Evolutionary conservation across 92 coral and sea anemone species (phyloP).

Genomic region (Phenganax subtilis): DNA sequence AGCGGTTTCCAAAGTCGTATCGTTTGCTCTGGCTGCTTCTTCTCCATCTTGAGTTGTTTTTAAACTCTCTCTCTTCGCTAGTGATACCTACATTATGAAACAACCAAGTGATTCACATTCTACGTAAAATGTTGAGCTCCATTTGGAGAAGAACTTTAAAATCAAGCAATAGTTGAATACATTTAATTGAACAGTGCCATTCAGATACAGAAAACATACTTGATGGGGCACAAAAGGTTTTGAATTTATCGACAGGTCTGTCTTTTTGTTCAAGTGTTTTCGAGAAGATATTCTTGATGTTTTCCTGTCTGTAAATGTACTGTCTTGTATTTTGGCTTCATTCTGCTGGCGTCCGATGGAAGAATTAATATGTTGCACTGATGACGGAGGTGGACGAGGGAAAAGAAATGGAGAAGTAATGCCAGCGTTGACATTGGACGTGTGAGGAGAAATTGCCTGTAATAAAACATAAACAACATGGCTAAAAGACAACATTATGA

Average conservation of each 20-base stretch:
- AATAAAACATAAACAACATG: neutral
- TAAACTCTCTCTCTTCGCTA: neutral
- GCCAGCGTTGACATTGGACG: neutral
- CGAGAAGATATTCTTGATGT: neutral
- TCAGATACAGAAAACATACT: constrained; percentile 6
- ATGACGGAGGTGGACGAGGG: neutral
- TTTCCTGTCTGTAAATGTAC: neutral
- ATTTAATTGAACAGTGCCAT: too few relatives aligned
- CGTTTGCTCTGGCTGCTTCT: neutral
- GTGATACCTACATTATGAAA: constrained; percentile 4
- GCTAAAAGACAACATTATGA: neutral
- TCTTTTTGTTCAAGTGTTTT: neutral
- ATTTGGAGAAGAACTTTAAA: too few relatives aligned
- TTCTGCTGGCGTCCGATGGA: neutral
- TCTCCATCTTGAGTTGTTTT: neutral
- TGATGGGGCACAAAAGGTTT: constrained; percentile 21
- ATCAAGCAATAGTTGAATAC: too few relatives aligned
- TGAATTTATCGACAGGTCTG: neutral
- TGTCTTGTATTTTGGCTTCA: neutral
- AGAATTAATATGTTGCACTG: too few relatives aligned
- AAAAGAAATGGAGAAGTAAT: neutral
- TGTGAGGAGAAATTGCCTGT: neutral
- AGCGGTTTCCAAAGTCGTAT: neutral
- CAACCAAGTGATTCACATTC: neutral
- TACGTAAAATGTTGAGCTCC: too few relatives aligned